These are phyloP conservation scores for Halictus ligatus DNA, from an alignment of 2,888 invertebrate genomes.

Conservation along the genomic window DNA sequence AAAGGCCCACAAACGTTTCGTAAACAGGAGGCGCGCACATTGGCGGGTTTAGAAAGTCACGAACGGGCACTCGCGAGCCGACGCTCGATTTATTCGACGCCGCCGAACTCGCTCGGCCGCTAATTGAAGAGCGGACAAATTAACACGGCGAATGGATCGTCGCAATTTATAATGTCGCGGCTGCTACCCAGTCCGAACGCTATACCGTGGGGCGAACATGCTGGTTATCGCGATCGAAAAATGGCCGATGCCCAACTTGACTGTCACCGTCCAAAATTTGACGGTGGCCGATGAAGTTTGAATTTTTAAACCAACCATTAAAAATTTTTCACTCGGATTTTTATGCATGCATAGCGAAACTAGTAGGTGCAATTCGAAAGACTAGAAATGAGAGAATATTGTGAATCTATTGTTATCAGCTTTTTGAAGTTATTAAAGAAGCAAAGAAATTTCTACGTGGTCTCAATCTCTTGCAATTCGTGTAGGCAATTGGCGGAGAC, in stretches of 20 bases:
- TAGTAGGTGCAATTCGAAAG: too few species aligned
- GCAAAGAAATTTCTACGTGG: too few species aligned
- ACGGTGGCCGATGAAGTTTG: not conserved
- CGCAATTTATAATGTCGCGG: conserved; percentile 74
- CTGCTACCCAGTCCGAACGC: conserved; percentile 33
- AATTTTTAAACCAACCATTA: not conserved
- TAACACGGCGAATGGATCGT: conserved; percentile 71
- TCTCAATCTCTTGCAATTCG: too few species aligned
- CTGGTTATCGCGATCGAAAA: conserved; percentile 38
- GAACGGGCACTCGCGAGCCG: conserved; percentile 52
- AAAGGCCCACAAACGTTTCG: conserved; percentile 33
- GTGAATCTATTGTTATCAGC: too few species aligned
- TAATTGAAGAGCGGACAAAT: conserved; percentile 78
- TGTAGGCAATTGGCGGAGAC: too few species aligned
- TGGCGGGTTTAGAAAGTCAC: conserved; percentile 70
- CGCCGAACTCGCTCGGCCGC: conserved; percentile 67
- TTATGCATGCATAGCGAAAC: too few species aligned
- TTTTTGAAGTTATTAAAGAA: too few species aligned
- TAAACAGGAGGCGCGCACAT: conserved; percentile 3
- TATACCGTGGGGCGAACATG: conserved; percentile 17
- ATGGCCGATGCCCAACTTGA: not conserved
- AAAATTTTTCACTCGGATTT: too few species aligned
- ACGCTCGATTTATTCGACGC: conserved; percentile 68
- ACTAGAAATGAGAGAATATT: too few species aligned
- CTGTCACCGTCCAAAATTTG: not conserved